Evolutionary conservation across 2,113 vertebrate species (phyloP).

Genomic region (Pelecanoides urinatrix): DNA sequence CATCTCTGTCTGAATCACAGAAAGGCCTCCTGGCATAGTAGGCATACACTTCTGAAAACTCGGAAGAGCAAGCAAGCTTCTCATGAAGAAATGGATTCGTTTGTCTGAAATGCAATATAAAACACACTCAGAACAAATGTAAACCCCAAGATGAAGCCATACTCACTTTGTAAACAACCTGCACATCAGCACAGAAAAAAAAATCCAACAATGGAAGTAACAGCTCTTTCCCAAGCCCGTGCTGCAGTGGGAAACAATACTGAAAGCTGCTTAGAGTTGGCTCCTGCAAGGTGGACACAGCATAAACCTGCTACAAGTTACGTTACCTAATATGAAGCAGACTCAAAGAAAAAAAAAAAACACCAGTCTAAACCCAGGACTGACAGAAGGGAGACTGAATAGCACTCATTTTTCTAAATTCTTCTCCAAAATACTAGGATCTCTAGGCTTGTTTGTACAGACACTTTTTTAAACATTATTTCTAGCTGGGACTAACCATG

Average conservation of each 20-base stretch:
- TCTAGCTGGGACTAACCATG: neutral
- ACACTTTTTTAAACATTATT: neutral
- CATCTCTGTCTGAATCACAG: conserved; percentile 82
- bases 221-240: neutral
- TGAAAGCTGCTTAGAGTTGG: neutral
- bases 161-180: neutral
- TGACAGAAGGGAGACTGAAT: neutral
- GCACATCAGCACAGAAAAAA: neutral
- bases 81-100: conserved; percentile 85
- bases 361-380: neutral
- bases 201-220: neutral
- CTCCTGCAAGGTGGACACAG: neutral
- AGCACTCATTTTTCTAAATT: neutral
- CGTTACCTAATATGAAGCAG: neutral
- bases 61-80: conserved; percentile 76
- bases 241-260: neutral
- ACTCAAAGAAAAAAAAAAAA: neutral
- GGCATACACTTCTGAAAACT: conserved; percentile 74
- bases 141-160: neutral
- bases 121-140: neutral
- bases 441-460: neutral
- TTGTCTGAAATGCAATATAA: conserved; percentile 77
- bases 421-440: neutral
- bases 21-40: conserved; percentile 81
- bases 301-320: neutral